Percentiles rank a stretch among this genome's conserved stretches.
Conservation (phyloP, 2,888 invertebrate species). For the Limnephilus rhombicus region DNA sequence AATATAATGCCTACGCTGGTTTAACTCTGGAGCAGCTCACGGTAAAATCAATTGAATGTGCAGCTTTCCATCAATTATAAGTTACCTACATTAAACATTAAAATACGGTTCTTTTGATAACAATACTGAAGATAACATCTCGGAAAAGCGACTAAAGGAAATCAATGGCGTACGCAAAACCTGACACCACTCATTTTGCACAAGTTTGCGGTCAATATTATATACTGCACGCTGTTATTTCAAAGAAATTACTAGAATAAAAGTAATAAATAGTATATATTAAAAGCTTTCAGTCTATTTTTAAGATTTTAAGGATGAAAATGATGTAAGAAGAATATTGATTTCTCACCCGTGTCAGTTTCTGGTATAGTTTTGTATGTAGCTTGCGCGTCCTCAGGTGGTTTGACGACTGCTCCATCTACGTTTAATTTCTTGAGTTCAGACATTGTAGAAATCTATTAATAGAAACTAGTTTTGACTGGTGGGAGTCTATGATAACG, state of each 20-base stretch:
- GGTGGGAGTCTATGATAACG: constrained; percentile 8
- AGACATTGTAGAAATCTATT: constrained; percentile 64
- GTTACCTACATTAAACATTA: not conserved
- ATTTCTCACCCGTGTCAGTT: constrained; percentile 76
- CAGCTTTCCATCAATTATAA: not conserved
- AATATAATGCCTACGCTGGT: not conserved
- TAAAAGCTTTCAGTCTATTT: not conserved
- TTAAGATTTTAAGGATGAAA: constrained; percentile 7
- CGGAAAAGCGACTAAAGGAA: not conserved
- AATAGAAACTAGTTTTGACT: constrained; percentile 48
- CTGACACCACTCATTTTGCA: not conserved
- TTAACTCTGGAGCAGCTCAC: not conserved
- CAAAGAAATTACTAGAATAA: not conserved
- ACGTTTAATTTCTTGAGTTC: constrained; percentile 65
- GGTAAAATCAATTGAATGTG: not conserved
- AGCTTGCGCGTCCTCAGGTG: constrained; percentile 68
- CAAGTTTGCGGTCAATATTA: not conserved
- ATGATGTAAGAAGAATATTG: constrained; percentile 51
- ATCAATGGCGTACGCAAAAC: not conserved
- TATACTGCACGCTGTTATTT: not conserved
- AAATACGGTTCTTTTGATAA: not conserved
- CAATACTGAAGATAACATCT: not conserved
- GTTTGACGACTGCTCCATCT: constrained; percentile 62
- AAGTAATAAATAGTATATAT: not conserved
- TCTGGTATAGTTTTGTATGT: constrained; percentile 80